These are phyloP conservation scores for Bombus ignitus DNA, from an alignment of 1,140 invertebrate species.

Conservation along the genomic window DNA sequence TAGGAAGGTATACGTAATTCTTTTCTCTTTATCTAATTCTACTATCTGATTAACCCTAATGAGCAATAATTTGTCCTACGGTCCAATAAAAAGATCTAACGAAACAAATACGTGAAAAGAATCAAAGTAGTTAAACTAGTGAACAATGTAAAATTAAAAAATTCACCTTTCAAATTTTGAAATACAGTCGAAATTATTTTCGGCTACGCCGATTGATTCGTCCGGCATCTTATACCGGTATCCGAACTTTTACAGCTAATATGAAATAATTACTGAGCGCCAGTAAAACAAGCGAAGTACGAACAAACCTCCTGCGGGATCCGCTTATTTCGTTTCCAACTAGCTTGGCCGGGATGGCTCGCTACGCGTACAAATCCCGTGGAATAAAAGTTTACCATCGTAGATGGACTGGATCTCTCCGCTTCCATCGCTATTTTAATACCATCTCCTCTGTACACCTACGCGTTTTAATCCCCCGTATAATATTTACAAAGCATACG, in stretches of 20 bases:
- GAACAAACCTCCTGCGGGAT: conserved; percentile 65
- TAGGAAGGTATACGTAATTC: too few relatives aligned
- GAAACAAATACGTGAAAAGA: neutral
- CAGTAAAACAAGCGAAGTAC: conserved; percentile 74
- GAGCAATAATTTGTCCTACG: neutral
- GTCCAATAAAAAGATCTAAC: too few relatives aligned
- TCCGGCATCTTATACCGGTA: neutral
- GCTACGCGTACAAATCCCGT: conserved; percentile 45
- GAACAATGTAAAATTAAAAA: neutral
- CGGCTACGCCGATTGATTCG: neutral
- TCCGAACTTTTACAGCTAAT: conserved; percentile 66
- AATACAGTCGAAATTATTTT: neutral
- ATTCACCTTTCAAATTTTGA: neutral
- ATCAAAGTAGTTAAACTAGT: neutral
- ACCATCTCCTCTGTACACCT: conserved; percentile 10
- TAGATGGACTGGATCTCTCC: conserved; percentile 28
- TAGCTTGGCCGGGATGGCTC: neutral
- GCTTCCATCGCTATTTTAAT: conserved; percentile 30
- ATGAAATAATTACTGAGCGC: conserved; percentile 75
- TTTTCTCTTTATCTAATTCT: too few relatives aligned
- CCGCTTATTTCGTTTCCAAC: conserved; percentile 44
- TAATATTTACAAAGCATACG: conserved; percentile 62
- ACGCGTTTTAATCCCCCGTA: conserved; percentile 42
- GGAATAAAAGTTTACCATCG: conserved; percentile 64
- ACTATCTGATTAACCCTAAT: too few relatives aligned